These are phyloP conservation scores for Onthophagus taurus DNA, from an alignment of 1,140 invertebrate species.

Conservation along the genomic window DNA sequence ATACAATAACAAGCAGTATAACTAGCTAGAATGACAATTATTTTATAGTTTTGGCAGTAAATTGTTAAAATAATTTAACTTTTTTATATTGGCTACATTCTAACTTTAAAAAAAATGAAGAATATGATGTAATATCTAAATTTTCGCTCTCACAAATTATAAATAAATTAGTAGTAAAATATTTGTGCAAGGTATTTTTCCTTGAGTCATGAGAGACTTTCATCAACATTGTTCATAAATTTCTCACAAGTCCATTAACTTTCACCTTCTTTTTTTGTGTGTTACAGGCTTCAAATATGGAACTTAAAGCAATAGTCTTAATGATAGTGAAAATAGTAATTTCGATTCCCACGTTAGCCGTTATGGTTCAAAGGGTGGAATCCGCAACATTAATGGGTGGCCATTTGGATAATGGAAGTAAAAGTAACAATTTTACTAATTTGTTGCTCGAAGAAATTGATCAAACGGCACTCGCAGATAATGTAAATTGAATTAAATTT, in stretches of 20 bases:
- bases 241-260: neutral
- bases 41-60: too few species aligned
- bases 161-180: too few species aligned
- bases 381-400: conserved; percentile 31
- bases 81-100: too few species aligned
- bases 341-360: conserved; percentile 26
- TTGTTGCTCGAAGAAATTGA: neutral
- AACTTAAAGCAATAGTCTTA: conserved; percentile 29
- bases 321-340: conserved; percentile 34
- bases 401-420: conserved; percentile 25
- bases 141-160: too few species aligned
- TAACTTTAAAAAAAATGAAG: too few species aligned
- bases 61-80: too few species aligned
- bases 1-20: too few species aligned
- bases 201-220: too few species aligned
- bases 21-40: too few species aligned
- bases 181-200: too few species aligned
- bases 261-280: conserved; percentile 8
- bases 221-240: too few species aligned
- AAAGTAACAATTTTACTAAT: neutral
- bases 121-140: too few species aligned
- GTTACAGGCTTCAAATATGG: conserved; percentile 24
- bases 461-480: neutral
- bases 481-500: neutral
- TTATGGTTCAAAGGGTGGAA: conserved; percentile 13